Evolutionary conservation across 1,140 invertebrate genomes (phyloP), one percentile per base, ranked within the genome.

Genomic region (Pseudomyrmex concolor): DNA sequence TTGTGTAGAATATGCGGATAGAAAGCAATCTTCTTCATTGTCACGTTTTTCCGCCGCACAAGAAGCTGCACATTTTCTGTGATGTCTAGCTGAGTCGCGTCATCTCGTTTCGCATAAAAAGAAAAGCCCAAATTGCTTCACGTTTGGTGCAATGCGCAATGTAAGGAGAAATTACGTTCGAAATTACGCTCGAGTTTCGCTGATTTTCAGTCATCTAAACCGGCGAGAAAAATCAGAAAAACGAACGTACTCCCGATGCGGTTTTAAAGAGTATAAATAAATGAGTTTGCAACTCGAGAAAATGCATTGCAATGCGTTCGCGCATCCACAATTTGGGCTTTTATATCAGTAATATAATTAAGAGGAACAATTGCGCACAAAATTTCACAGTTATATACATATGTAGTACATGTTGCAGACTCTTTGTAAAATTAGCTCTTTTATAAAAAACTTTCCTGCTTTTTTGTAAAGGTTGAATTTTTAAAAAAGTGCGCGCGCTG

Each of bases 131-230:
- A 67, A 55, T 67, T 77, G 8, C 3, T 13, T 67, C 17, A 22
- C 48, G 25, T 54, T 54, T 17, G 0, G 25, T 17, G 13, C 62
- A 67, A 67, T 7, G 48, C 48, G 48, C 17, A 17, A 34, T 3
- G 17, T 54, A 67, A 66, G 66, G 25, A 43, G 60, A 66, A 66
- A 77, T 77, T 74, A 17, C 4, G 67, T 7, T 17, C n/a, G 12
- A 54, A 77, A 67, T 66, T n/a, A n/a, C n/a, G 12, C 15, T 64
- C 15, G 22, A 66, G n/a, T 77, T 77, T 77, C 25, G 17, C 3
- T 8, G 17, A 8, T 67, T 77, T 77, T 43, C 25, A 51, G 25
- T 5, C 25, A 34, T 34, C 34, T 13, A 17, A 64, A 48, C n/a
- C 15, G 15, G 2, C 8, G 2, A 2, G 15, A n/a, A n/a, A n/a